Conservation (phyloP, 2,888 invertebrate species). For the Yponomeuta malinellus region DNA sequence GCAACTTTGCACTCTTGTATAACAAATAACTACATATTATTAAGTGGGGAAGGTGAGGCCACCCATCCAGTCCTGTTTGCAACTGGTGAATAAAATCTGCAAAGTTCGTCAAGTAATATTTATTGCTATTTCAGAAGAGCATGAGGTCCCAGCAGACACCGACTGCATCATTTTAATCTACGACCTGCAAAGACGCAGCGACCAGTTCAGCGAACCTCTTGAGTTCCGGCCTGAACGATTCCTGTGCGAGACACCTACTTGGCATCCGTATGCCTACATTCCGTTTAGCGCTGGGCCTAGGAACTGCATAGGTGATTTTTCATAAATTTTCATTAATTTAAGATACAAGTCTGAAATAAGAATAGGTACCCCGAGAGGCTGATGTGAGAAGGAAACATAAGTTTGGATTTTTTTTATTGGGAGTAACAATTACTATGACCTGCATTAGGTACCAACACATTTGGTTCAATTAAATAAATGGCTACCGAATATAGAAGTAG, state of each 20-base stretch:
- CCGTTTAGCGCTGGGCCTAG: slow-evolving; percentile 79
- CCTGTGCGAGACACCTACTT: slow-evolving; percentile 42
- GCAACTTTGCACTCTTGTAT: too few species aligned
- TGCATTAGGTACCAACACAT: background rate
- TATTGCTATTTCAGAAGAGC: slow-evolving; percentile 33
- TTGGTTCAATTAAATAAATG: too few species aligned
- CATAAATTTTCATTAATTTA: slow-evolving; percentile 18
- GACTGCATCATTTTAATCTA: slow-evolving; percentile 19
- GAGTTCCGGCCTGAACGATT: slow-evolving; percentile 68
- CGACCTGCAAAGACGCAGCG: slow-evolving; percentile 55
- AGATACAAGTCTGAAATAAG: background rate
- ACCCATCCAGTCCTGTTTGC: too few species aligned
- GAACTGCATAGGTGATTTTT: slow-evolving; percentile 78
- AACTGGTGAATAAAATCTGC: too few species aligned
- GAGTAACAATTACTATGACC: background rate
- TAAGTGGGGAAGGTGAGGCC: too few species aligned
- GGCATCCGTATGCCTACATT: slow-evolving; percentile 55
- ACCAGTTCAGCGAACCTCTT: slow-evolving; percentile 63
- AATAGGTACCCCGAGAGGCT: too few species aligned
- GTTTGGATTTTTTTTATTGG: background rate
- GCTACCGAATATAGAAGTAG: too few species aligned
- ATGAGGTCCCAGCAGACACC: slow-evolving; percentile 18
- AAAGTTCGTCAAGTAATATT: background rate
- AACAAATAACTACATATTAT: too few species aligned
- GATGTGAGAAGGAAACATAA: too few species aligned